Conservation (phyloP, 2,888 invertebrate species). For the Epiblema foenella region DNA sequence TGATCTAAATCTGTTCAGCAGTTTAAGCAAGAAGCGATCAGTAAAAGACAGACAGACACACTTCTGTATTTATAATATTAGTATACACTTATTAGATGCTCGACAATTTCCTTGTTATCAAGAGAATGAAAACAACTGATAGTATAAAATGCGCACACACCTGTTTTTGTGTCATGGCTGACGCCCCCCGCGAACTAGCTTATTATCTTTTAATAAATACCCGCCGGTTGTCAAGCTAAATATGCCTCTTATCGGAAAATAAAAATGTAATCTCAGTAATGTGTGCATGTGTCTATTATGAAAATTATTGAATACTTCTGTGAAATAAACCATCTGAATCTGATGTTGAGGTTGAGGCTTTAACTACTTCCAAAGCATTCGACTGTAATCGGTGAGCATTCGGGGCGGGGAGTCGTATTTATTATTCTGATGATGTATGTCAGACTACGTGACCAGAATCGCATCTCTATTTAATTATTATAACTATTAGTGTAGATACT, state of each 20-base stretch:
- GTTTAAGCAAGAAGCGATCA: too few species aligned
- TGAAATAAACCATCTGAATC: too few species aligned
- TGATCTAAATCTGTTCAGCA: too few species aligned
- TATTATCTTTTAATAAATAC: not conserved
- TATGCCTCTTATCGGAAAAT: not conserved
- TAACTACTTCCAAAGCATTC: not conserved
- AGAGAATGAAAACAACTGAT: conserved; percentile 39
- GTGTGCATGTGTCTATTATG: too few species aligned
- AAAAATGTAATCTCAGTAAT: too few species aligned
- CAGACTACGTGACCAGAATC: conserved; percentile 33
- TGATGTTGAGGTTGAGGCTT: not conserved
- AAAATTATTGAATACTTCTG: too few species aligned
- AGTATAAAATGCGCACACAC: conserved; percentile 34
- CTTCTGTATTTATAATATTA: too few species aligned
- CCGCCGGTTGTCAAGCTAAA: not conserved
- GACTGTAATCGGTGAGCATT: conserved; percentile 5
- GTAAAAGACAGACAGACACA: too few species aligned
- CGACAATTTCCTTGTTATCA: conserved; percentile 16
- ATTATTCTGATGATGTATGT: conserved; percentile 9
- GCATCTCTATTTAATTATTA: conserved; percentile 13
- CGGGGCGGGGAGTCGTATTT: not conserved
- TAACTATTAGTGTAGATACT: conserved; percentile 14
- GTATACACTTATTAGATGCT: not conserved
- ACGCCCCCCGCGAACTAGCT: conserved; percentile 2
- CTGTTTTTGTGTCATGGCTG: conserved; percentile 36